Evolutionary conservation across 2,113 vertebrate genomes (phyloP).

Genomic region (Empidonax traillii): DNA sequence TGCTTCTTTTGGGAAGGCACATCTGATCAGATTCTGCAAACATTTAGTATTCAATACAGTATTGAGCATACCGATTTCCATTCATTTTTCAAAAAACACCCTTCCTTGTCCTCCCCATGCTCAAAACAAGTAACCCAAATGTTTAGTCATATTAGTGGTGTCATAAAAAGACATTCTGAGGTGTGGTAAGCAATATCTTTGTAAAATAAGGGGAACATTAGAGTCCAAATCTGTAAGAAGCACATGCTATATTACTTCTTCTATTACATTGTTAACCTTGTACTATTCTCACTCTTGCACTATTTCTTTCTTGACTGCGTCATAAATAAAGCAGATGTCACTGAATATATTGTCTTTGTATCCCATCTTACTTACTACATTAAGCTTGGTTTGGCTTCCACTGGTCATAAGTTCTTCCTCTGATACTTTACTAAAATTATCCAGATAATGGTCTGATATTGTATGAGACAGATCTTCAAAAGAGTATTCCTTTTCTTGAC

Average conservation of each 20-base stretch:
- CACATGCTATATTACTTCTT: neutral
- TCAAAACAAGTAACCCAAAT: neutral
- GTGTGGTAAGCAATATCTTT: neutral
- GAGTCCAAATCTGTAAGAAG: neutral
- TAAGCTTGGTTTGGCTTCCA: constrained; percentile 82
- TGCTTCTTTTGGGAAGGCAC: neutral
- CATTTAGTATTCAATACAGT: neutral
- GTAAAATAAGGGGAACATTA: neutral
- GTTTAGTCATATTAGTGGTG: neutral
- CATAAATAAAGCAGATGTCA: constrained; percentile 6
- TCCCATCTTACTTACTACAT: constrained; percentile 77
- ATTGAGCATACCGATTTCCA: neutral
- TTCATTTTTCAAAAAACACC: rapidly evolving
- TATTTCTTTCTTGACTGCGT: neutral
- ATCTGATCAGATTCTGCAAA: neutral
- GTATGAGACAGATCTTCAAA: constrained; percentile 96
- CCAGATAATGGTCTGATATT: constrained; percentile 93
- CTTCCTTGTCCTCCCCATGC: neutral
- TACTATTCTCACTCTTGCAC: neutral
- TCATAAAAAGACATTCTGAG: neutral
- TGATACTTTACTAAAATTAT: constrained; percentile 90
- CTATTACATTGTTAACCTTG: neutral
- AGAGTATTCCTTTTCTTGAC: constrained; percentile 93
- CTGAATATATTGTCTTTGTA: constrained; percentile 15
- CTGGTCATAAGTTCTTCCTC: constrained; percentile 87